Percentiles rank a stretch among this genome's conserved stretches.
Evolutionary conservation across 2,888 invertebrate genomes (phyloP).

Genomic region (Phaedon cochleariae): DNA sequence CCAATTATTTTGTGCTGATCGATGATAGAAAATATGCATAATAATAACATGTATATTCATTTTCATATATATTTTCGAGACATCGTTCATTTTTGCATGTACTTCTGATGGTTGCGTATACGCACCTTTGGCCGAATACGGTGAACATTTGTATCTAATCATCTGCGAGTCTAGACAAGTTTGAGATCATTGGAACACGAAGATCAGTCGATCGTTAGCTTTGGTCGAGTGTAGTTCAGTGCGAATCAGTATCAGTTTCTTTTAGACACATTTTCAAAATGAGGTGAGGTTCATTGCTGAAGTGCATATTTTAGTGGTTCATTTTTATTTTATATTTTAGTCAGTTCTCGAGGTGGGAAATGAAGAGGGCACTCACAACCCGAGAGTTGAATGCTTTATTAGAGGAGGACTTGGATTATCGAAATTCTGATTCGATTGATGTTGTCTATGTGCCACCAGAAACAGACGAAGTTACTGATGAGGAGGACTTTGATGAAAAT

Average conservation of each 20-base stretch:
- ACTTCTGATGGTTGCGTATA: too few species aligned
- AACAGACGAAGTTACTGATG: conserved; percentile 23
- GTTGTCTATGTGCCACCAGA: conserved; percentile 32
- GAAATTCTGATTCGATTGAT: conserved; percentile 23
- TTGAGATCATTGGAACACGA: not conserved
- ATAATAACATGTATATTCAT: too few species aligned
- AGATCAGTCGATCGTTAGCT: not conserved
- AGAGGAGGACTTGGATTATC: not conserved
- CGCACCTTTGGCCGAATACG: too few species aligned
- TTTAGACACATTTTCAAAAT: conserved; percentile 1
- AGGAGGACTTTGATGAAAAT: conserved; percentile 25
- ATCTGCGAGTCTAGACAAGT: not conserved
- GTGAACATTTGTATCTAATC: too few species aligned
- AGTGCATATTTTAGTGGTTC: conserved; percentile 8
- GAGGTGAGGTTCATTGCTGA: not conserved
- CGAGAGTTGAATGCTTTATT: conserved; percentile 12
- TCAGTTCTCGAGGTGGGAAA: conserved; percentile 21
- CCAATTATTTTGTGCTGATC: too few species aligned
- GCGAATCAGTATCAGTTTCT: not conserved
- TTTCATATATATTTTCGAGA: too few species aligned
- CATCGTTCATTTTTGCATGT: too few species aligned
- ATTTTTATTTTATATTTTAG: conserved; percentile 17
- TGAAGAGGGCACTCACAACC: conserved; percentile 21
- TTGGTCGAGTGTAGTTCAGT: not conserved
- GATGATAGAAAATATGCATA: too few species aligned